A percentile compares a stretch with the other conserved stretches of the same genome.
These are phyloP conservation scores for Sesia apiformis DNA, from an alignment of 2,888 invertebrate species.

Conservation along the genomic window DNA sequence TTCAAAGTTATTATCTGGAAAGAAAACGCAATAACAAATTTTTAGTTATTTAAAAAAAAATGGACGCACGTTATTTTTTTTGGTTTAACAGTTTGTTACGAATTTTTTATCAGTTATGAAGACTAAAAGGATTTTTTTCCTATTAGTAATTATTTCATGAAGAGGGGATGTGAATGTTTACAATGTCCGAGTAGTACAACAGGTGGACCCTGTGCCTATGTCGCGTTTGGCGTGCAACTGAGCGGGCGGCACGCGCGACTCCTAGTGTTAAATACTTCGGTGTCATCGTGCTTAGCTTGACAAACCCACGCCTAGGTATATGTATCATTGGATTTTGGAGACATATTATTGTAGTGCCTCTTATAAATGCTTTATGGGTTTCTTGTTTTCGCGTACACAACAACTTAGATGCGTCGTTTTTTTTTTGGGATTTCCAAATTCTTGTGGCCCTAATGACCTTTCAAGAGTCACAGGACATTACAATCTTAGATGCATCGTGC, in stretches of 20 bases:
- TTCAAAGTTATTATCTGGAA: conserved; percentile 28
- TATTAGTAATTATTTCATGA: neutral
- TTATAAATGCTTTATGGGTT: no score
- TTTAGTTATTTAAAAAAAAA: no score
- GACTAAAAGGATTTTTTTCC: neutral
- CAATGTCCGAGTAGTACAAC: neutral
- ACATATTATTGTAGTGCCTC: conserved; percentile 2
- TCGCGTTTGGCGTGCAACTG: conserved; percentile 55
- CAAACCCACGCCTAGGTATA: conserved; percentile 36
- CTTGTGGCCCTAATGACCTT: no score
- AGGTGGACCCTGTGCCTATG: conserved; percentile 21
- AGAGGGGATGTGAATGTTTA: neutral
- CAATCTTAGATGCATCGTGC: no score
- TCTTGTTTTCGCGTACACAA: no score
- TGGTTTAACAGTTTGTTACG: no score
- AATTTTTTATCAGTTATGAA: neutral
- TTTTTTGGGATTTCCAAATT: no score
- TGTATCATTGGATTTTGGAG: conserved; percentile 31
- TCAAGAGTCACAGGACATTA: no score
- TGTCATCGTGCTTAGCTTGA: conserved; percentile 50
- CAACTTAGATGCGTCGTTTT: no score
- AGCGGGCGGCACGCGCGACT: conserved; percentile 44
- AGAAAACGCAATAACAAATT: neutral
- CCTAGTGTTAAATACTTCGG: conserved; percentile 66
- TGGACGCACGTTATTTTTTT: no score